Percentiles rank a stretch among this genome's conserved stretches.
phyloP scores from a whole-genome alignment of 2,113 vertebrate species.

The rabbit (Oryctolagus cuniculus) region mOryCun1.1 NC_091435.1:127885001-127885500 shows the following conservation, averaged over 20 bases:
- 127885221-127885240: background rate
- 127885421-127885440: background rate
- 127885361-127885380: background rate
- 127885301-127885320: background rate
- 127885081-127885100: background rate
- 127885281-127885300: too few relatives aligned
- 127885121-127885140: background rate
- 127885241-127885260: background rate
- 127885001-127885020: background rate
- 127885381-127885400: background rate
- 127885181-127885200: background rate
- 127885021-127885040: background rate
- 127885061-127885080: background rate
- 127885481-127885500: background rate
- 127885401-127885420: background rate
- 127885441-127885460: background rate
- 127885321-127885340: background rate
- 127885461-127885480: background rate
- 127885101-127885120: background rate
- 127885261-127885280: background rate
- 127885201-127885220: background rate
- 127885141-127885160: slow-evolving; percentile 4
- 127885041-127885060: slow-evolving; percentile 3
- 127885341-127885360: background rate
- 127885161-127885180: background rate